Conservation (phyloP, 2,797 vertebrate species). For the Leucoraja ocellata region DNA sequence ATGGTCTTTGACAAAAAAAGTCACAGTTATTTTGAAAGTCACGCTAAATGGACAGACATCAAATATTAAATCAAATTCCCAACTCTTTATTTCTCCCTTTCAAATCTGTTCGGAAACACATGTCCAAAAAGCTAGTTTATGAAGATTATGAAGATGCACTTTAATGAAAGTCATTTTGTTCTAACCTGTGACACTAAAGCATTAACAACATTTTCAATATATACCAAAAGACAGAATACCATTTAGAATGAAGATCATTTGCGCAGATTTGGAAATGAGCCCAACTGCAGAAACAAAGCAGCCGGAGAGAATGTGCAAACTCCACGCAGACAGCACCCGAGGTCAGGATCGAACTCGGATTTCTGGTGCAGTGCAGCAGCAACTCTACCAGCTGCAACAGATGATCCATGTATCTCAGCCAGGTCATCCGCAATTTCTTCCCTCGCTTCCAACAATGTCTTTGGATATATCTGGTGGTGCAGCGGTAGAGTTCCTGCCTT, state of each 20-base stretch:
- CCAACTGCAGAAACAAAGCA: not conserved
- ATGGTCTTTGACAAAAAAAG: not conserved
- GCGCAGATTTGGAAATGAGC: not conserved
- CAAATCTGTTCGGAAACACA: not conserved
- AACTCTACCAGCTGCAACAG: too few species aligned
- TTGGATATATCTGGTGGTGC: too few species aligned
- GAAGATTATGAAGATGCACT: not conserved
- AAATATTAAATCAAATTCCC: not conserved
- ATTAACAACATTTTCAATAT: too few species aligned
- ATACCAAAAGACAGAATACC: not conserved
- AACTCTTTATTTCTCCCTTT: not conserved
- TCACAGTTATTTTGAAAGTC: not conserved
- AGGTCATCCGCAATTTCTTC: too few species aligned
- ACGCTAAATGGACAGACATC: not conserved
- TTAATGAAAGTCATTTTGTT: not conserved
- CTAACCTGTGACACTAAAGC: not conserved
- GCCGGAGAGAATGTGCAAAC: too few species aligned
- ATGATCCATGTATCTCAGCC: too few species aligned
- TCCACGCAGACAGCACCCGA: too few species aligned
- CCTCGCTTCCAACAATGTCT: too few species aligned
- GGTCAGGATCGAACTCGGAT: too few species aligned
- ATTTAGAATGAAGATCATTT: not conserved
- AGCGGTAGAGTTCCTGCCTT: too few species aligned
- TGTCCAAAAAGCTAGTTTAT: too few species aligned
- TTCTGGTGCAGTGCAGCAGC: too few species aligned